Evolutionary conservation across 2,797 vertebrate species (phyloP).

Genomic region (Rhynchotus rufescens): DNA sequence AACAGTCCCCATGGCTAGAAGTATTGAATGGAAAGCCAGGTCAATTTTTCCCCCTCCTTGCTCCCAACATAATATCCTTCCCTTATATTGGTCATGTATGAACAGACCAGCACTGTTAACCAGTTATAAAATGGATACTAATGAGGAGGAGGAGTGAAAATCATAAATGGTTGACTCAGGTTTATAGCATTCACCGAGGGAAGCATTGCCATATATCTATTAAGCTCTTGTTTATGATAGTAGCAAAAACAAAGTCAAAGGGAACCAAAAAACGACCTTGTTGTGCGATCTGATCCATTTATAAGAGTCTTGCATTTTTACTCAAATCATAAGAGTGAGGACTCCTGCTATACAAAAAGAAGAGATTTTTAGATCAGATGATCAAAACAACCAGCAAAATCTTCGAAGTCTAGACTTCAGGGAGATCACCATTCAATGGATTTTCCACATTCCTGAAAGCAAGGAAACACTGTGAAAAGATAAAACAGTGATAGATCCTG

Average conservation of each 20-base stretch:
- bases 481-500: neutral
- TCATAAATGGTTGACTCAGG: neutral
- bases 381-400: neutral
- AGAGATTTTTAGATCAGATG: neutral
- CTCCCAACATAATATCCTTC: neutral
- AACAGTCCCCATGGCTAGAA: conserved; percentile 67
- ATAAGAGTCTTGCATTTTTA: neutral
- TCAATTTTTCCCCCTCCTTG: conserved; percentile 29
- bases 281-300: fast-evolving
- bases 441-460: neutral
- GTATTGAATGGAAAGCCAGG: conserved; percentile 5
- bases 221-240: fast-evolving
- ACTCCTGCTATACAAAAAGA: neutral
- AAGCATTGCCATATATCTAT: neutral
- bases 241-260: neutral
- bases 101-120: neutral
- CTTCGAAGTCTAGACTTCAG: neutral
- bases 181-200: neutral
- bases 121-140: neutral
- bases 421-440: neutral
- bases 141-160: neutral
- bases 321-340: neutral
- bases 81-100: fast-evolving
- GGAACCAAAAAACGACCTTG: neutral
- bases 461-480: neutral